These are phyloP conservation scores for Equus quagga DNA, from an alignment of 2,113 vertebrate species.

Conservation along the genomic window DNA sequence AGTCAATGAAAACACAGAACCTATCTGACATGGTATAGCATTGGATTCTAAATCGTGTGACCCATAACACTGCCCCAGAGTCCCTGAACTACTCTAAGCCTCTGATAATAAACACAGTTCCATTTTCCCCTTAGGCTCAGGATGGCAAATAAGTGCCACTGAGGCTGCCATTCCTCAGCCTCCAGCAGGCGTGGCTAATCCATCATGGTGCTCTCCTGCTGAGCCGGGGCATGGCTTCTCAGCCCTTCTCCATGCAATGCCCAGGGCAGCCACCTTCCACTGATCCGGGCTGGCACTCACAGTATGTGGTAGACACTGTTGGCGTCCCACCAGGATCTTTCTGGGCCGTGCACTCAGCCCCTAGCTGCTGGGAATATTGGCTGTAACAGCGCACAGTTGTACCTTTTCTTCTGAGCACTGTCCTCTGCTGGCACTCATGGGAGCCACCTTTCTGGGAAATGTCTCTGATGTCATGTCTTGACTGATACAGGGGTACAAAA, in stretches of 20 bases:
- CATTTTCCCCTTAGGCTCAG: neutral
- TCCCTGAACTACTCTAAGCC: neutral
- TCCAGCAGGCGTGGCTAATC: neutral
- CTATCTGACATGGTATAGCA: neutral
- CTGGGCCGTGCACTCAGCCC: neutral
- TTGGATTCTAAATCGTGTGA: neutral
- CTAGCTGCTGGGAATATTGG: neutral
- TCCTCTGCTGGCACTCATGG: neutral
- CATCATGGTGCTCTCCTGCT: neutral
- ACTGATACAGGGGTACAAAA: neutral
- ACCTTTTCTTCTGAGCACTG: neutral
- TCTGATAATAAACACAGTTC: neutral
- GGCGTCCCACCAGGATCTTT: neutral
- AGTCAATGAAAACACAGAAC: conserved; percentile 5
- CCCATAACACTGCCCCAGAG: neutral
- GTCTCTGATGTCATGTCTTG: neutral
- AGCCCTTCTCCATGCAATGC: neutral
- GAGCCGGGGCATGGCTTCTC: neutral
- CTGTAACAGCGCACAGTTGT: neutral
- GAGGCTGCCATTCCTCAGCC: rapidly evolving
- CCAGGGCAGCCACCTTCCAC: neutral
- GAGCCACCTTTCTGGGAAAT: neutral
- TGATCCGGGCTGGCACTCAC: neutral
- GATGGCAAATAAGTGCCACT: neutral
- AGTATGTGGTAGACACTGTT: too few relatives aligned